Percentiles rank a stretch among this genome's conserved stretches.
These are phyloP conservation scores for Ranitomeya imitator DNA, from an alignment of 2,113 vertebrate genomes.

Conservation along the genomic window DNA sequence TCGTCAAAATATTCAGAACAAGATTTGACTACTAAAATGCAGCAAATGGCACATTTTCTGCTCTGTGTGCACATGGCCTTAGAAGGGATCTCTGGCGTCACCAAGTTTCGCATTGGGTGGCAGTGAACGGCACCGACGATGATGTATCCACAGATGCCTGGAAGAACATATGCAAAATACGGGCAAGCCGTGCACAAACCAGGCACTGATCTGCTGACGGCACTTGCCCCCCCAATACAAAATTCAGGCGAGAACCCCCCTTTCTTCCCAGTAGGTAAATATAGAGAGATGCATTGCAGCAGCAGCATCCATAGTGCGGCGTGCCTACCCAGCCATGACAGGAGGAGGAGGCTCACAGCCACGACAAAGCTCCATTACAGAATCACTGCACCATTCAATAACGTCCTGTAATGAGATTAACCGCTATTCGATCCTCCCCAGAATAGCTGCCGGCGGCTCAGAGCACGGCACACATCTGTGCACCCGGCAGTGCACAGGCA, in stretches of 20 bases:
- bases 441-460: constrained; percentile 54
- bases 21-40: too few species aligned
- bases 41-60: too few species aligned
- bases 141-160: too few species aligned
- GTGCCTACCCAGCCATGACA: not conserved
- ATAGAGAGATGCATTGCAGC: not conserved
- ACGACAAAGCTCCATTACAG: constrained; percentile 24
- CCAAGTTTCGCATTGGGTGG: too few species aligned
- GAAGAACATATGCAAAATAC: too few species aligned
- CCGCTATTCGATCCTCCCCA: constrained; percentile 58
- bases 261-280: too few species aligned
- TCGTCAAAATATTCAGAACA: not conserved
- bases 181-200: too few species aligned
- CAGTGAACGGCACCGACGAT: too few species aligned
- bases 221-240: too few species aligned
- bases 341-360: not conserved
- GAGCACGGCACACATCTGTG: not conserved
- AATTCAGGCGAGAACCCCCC: too few species aligned
- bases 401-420: constrained; percentile 62
- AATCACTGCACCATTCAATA: constrained; percentile 48
- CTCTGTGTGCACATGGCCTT: not conserved
- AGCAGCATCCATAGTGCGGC: not conserved
- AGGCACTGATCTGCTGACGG: too few species aligned
- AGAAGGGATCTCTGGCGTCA: not conserved
- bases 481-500: not conserved